phyloP scores from a whole-genome alignment of 1,140 invertebrate genomes.

The Polypedilum vanderplanki region DNA sequence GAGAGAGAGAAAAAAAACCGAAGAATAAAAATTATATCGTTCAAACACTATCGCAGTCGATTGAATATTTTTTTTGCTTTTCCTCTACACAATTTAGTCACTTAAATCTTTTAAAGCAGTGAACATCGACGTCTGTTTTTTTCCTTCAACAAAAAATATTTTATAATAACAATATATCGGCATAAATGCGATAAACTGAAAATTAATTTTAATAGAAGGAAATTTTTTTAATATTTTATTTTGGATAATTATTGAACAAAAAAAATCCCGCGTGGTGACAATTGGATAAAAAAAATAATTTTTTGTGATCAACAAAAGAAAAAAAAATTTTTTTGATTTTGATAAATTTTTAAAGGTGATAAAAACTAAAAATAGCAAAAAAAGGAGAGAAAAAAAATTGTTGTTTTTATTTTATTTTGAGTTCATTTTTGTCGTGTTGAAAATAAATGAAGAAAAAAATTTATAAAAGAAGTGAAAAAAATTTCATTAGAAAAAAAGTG shows the following conservation, averaged over 20 bases:
- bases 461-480: not conserved
- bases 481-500: not conserved
- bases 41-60: conserved; percentile 28
- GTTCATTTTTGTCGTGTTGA: not conserved
- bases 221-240: not conserved
- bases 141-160: not conserved
- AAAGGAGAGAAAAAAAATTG: not conserved
- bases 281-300: not conserved
- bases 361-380: conserved; percentile 14
- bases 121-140: conserved; percentile 21
- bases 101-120: conserved; percentile 27
- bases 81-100: not conserved
- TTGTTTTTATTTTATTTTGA: not conserved
- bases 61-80: conserved; percentile 27
- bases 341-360: not conserved
- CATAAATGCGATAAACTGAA: not conserved
- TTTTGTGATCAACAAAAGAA: not conserved
- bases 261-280: not conserved
- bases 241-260: not conserved
- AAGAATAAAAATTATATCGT: conserved; percentile 28
- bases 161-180: not conserved
- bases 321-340: not conserved
- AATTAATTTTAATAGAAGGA: not conserved
- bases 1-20: conserved; percentile 9
- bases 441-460: not conserved